Evolutionary conservation across 2,888 invertebrate species (phyloP).

Genomic region (Rhynchonema sp.): DNA sequence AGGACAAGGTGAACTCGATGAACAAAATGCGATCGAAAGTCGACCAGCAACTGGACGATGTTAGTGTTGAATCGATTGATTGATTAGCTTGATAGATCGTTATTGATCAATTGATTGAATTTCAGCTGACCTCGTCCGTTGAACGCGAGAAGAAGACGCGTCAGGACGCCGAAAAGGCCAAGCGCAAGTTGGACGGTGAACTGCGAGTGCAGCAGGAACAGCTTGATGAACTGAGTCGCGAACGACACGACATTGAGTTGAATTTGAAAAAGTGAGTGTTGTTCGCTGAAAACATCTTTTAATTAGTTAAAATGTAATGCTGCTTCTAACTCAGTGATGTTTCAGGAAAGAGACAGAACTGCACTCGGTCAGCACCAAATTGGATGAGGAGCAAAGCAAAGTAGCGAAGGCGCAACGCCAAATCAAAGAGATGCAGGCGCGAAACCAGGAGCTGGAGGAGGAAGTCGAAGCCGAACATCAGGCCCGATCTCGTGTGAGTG

Average conservation of each 20-base stretch:
- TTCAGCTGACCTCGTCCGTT: conserved; percentile 41
- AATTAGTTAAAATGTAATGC: background rate
- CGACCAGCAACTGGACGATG: conserved; percentile 25
- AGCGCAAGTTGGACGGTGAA: conserved; percentile 76
- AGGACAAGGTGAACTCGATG: conserved; percentile 15
- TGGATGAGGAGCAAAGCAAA: conserved; percentile 90
- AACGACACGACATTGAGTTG: conserved; percentile 7
- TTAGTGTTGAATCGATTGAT: too few species aligned
- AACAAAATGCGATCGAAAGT: conserved; percentile 13
- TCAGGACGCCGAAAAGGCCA: conserved; percentile 56
- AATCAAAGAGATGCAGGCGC: conserved; percentile 84
- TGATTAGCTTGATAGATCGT: too few species aligned
- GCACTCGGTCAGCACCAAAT: conserved; percentile 72
- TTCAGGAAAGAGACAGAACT: conserved; percentile 85
- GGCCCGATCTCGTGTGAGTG: conserved; percentile 7
- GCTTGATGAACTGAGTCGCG: conserved; percentile 7
- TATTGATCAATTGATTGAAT: too few species aligned
- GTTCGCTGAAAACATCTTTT: background rate
- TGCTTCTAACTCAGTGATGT: background rate
- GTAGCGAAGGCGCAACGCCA: conserved; percentile 91
- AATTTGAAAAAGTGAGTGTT: conserved; percentile 6
- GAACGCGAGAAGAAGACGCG: conserved; percentile 8
- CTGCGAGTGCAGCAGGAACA: conserved; percentile 56
- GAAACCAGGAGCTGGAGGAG: conserved; percentile 96
- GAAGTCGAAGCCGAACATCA: conserved; percentile 78